Evolutionary conservation across 1,140 invertebrate species (phyloP).

Genomic region (Drosophila kanapiae): DNA sequence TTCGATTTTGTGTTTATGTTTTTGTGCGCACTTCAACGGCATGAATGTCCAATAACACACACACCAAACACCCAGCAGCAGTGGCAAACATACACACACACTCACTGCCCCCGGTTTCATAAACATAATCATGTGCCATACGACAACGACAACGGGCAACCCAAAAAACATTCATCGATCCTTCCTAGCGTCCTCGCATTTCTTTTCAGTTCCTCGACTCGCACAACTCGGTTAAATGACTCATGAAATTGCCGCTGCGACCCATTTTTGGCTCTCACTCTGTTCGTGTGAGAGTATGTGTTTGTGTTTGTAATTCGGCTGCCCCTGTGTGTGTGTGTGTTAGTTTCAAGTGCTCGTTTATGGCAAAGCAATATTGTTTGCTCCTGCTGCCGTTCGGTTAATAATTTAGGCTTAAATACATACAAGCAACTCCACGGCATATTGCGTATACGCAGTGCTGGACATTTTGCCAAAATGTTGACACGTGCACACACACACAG

Average conservation of each 20-base stretch:
- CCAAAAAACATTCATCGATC: slow-evolving; percentile 53
- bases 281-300: slow-evolving; percentile 6
- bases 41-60: slow-evolving; percentile 63
- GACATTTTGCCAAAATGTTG: slow-evolving; percentile 59
- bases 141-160: slow-evolving; percentile 46
- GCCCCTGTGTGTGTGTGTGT: slow-evolving; percentile 37
- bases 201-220: slow-evolving; percentile 55
- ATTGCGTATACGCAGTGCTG: slow-evolving; percentile 74
- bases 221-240: slow-evolving; percentile 79
- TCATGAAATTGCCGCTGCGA: slow-evolving; percentile 82
- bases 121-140: slow-evolving; percentile 76
- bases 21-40: slow-evolving; percentile 73
- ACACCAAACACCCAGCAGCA: slow-evolving; percentile 13
- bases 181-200: slow-evolving; percentile 43
- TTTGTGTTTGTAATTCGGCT: slow-evolving; percentile 20
- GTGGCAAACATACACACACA: slow-evolving; percentile 8
- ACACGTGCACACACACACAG: slow-evolving; percentile 38
- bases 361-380: slow-evolving; percentile 81
- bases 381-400: slow-evolving; percentile 66
- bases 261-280: slow-evolving; percentile 50
- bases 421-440: slow-evolving; percentile 54
- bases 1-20: slow-evolving; percentile 81
- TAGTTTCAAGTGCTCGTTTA: slow-evolving; percentile 80
- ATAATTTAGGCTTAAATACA: slow-evolving; percentile 83
- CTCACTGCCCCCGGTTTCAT: slow-evolving; percentile 45